A percentile compares a stretch with the other conserved stretches of the same genome.
Conservation (phyloP, 1,140 invertebrate species). For the Calliopsis andreniformis region DNA sequence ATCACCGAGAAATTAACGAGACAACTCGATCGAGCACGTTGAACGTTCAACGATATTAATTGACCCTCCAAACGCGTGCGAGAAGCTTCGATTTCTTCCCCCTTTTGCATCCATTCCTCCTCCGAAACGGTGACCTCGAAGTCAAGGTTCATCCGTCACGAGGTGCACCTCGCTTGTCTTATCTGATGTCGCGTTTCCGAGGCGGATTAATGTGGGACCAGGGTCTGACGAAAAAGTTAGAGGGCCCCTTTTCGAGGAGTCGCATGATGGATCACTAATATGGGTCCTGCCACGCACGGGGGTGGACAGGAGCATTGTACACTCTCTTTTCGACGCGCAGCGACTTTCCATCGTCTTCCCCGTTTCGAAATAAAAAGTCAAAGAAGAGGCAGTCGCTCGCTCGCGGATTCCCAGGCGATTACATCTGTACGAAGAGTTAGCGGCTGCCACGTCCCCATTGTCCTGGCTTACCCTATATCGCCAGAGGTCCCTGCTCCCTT, state of each 20-base stretch:
- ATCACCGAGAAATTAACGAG: not conserved
- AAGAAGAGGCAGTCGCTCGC: constrained; percentile 25
- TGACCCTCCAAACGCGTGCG: too few relatives aligned
- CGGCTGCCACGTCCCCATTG: constrained; percentile 56
- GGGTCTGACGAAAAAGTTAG: constrained; percentile 51
- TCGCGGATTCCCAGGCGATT: constrained; percentile 78
- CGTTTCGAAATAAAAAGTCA: constrained; percentile 19
- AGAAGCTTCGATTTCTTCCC: too few relatives aligned
- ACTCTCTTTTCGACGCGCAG: constrained; percentile 46
- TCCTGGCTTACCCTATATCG: constrained; percentile 49
- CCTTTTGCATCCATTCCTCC: not conserved
- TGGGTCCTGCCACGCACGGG: constrained; percentile 54
- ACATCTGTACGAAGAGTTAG: constrained; percentile 72
- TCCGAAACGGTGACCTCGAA: not conserved
- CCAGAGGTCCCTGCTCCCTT: constrained; percentile 13
- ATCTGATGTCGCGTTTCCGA: constrained; percentile 66
- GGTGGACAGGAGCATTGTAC: constrained; percentile 57
- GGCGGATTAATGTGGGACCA: constrained; percentile 77
- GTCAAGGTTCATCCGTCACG: not conserved
- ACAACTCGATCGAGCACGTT: too few relatives aligned
- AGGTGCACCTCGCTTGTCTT: constrained; percentile 55
- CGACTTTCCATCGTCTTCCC: constrained; percentile 13
- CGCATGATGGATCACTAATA: constrained; percentile 78
- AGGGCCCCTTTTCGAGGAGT: constrained; percentile 44
- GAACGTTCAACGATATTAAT: too few relatives aligned